Conservation (phyloP, 2,113 vertebrate species). For the Tonatia bakeri region DNA sequence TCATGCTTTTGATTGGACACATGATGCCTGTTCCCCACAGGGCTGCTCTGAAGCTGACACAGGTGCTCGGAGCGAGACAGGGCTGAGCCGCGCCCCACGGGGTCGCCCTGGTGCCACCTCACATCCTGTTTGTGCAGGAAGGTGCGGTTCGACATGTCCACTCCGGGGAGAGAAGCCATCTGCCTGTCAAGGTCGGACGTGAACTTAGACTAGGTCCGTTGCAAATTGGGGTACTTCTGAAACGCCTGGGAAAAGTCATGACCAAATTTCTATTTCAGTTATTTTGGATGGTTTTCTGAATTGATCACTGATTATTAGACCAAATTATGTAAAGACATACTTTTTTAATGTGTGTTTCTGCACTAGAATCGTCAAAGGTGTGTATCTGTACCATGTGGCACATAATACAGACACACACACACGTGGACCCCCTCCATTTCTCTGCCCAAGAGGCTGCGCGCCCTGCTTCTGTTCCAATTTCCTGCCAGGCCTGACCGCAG, state of each 20-base stretch:
- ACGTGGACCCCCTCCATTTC: not conserved
- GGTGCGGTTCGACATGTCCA: not conserved
- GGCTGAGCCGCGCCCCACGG: too few species aligned
- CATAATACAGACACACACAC: not conserved
- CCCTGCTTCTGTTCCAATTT: not conserved
- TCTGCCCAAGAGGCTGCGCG: fast-evolving
- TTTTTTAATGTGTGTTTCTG: too few species aligned
- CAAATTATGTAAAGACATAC: not conserved
- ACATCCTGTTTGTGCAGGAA: not conserved
- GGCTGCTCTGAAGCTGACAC: not conserved
- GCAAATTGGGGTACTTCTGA: not conserved
- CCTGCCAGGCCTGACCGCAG: not conserved
- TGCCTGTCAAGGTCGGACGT: not conserved
- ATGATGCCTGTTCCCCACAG: too few species aligned
- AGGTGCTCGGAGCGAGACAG: too few species aligned
- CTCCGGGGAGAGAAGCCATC: not conserved
- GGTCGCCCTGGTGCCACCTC: too few species aligned
- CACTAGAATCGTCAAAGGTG: too few species aligned
- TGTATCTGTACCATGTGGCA: too few species aligned
- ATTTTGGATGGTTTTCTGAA: not conserved
- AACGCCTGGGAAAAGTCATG: not conserved
- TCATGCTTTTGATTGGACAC: not conserved
- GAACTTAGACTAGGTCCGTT: not conserved
- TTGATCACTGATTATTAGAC: not conserved
- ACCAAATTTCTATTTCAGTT: not conserved